These are phyloP conservation scores for Probosciger aterrimus DNA, from an alignment of 2,113 vertebrate species.

Conservation along the genomic window DNA sequence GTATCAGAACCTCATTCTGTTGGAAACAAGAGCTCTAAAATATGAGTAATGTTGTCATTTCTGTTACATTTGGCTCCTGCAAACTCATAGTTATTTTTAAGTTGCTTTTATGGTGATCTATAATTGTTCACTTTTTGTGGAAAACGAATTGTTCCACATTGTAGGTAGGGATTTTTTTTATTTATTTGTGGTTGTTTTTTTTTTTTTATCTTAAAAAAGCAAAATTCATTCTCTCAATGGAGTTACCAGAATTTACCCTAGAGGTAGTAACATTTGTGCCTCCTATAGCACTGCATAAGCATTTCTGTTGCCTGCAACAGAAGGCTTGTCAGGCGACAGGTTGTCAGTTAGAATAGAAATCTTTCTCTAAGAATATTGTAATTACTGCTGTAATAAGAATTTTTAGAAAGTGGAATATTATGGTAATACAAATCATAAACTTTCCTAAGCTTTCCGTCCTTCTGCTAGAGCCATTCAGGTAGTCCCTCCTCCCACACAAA, in stretches of 20 bases:
- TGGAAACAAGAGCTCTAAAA: background rate
- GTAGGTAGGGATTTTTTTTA: background rate
- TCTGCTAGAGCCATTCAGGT: background rate
- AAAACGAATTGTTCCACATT: background rate
- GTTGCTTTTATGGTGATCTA: background rate
- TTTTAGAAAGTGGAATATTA: background rate
- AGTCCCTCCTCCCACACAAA: background rate
- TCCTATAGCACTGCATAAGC: background rate
- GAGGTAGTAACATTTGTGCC: background rate
- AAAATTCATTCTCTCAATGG: background rate
- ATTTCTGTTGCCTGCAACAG: background rate
- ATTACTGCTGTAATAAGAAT: background rate
- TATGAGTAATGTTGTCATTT: background rate
- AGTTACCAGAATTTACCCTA: background rate
- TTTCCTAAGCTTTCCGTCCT: background rate
- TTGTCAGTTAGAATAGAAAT: background rate
- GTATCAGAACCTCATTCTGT: background rate
- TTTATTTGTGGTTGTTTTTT: background rate
- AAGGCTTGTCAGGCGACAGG: background rate
- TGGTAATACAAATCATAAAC: background rate
- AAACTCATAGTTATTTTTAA: background rate
- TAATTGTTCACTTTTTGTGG: background rate
- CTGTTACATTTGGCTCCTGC: background rate
- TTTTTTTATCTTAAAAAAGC: background rate
- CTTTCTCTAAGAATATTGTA: background rate